A percentile compares a stretch with the other conserved stretches of the same genome.
These are phyloP conservation scores for Leucoraja erinaceus DNA, from an alignment of 2,113 vertebrate species.

Conservation along the genomic window DNA sequence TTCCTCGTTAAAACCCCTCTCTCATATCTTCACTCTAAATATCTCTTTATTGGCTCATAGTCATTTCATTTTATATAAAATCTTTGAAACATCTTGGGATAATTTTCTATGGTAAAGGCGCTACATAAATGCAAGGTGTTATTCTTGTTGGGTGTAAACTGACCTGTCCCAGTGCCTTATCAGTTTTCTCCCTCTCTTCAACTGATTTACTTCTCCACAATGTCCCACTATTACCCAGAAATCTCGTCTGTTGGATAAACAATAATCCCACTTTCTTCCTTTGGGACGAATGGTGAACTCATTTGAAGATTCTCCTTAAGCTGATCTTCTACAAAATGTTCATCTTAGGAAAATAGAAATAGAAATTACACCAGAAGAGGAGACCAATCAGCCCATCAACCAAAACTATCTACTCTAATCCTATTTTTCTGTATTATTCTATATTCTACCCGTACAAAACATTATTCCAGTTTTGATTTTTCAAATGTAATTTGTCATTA, in stretches of 20 bases:
- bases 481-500: not conserved
- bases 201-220: constrained; percentile 12
- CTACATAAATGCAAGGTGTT: not conserved
- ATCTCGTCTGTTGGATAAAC: constrained; percentile 12
- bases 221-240: constrained; percentile 28
- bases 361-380: constrained; percentile 27
- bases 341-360: constrained; percentile 23
- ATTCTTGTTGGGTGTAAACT: constrained; percentile 32
- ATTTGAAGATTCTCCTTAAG: constrained; percentile 21
- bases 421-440: not conserved
- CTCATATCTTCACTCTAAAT: not conserved
- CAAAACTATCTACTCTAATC: not conserved
- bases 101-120: not conserved
- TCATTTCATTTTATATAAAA: not conserved
- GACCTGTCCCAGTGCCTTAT: constrained; percentile 15
- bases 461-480: not conserved
- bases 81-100: not conserved
- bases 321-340: constrained; percentile 30
- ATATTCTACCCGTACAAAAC: not conserved
- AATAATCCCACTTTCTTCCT: constrained; percentile 27
- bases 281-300: not conserved
- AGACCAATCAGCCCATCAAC: not conserved
- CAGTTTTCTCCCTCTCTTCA: not conserved
- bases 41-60: not conserved
- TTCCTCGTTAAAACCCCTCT: not conserved